Evolutionary conservation across 2,113 vertebrate species (phyloP).

Genomic region (Capreolus pygargus): DNA sequence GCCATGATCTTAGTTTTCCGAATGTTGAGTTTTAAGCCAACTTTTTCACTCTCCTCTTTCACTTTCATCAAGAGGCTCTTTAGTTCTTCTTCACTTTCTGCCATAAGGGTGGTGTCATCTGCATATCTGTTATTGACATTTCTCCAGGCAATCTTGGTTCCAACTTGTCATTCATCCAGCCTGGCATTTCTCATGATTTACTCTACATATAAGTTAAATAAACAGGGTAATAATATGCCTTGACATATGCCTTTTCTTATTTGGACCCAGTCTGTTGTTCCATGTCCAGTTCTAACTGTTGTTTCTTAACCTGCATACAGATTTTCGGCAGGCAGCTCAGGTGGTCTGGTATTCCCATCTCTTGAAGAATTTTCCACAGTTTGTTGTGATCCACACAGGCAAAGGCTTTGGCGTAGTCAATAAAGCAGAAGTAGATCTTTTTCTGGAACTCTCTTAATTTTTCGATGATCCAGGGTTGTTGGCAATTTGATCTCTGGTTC

Average conservation of each 20-base stretch:
- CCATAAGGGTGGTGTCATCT: background rate
- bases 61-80: background rate
- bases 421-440: background rate
- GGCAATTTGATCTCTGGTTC: background rate
- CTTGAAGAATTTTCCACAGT: background rate
- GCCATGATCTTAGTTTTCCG: background rate
- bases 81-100: background rate
- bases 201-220: background rate
- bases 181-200: background rate
- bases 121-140: background rate
- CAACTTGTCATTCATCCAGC: background rate
- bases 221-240: background rate
- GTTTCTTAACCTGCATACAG: background rate
- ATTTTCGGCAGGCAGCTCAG: background rate
- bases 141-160: background rate
- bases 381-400: background rate
- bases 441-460: background rate
- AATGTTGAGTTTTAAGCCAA: background rate
- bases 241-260: background rate
- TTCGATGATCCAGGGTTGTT: background rate
- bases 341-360: background rate
- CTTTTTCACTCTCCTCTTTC: background rate
- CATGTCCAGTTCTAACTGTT: background rate
- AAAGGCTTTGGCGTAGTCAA: background rate
- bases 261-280: background rate